Evolutionary conservation across 2,888 invertebrate genomes (phyloP).

Genomic region (Trachelus stipa): DNA sequence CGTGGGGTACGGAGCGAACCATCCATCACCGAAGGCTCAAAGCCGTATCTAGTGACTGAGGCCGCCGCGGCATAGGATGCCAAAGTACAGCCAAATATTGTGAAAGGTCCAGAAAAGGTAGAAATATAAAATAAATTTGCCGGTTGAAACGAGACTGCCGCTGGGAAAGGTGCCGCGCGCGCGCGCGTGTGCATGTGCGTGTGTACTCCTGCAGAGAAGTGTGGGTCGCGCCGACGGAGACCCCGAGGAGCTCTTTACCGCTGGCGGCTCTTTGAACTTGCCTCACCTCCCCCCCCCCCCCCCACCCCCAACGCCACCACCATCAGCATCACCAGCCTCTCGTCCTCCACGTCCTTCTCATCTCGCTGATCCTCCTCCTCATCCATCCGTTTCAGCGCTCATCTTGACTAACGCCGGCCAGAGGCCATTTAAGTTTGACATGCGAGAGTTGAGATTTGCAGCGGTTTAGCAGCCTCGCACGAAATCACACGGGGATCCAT

Average conservation of each 20-base stretch:
- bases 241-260: conserved; percentile 56
- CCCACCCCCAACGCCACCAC: background rate
- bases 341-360: conserved; percentile 16
- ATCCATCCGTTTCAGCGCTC: conserved; percentile 10
- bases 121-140: conserved; percentile 64
- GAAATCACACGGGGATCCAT: no score
- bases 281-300: conserved; percentile 28
- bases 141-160: conserved; percentile 19
- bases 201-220: conserved; percentile 10
- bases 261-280: conserved; percentile 65
- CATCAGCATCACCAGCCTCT: background rate
- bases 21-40: conserved; percentile 63
- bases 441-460: conserved; percentile 59
- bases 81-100: conserved; percentile 64
- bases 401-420: conserved; percentile 29
- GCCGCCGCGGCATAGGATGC: conserved; percentile 47
- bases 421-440: conserved; percentile 62
- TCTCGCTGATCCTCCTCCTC: conserved; percentile 7
- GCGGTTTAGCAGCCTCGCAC: conserved; percentile 24
- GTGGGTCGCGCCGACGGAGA: conserved; percentile 10
- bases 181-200: conserved; percentile 9
- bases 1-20: conserved; percentile 47
- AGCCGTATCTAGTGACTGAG: conserved; percentile 59
- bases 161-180: conserved; percentile 14
- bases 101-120: conserved; percentile 67